Evolutionary conservation across 2,113 vertebrate genomes (phyloP).

Genomic region (Anoura caudifer): DNA sequence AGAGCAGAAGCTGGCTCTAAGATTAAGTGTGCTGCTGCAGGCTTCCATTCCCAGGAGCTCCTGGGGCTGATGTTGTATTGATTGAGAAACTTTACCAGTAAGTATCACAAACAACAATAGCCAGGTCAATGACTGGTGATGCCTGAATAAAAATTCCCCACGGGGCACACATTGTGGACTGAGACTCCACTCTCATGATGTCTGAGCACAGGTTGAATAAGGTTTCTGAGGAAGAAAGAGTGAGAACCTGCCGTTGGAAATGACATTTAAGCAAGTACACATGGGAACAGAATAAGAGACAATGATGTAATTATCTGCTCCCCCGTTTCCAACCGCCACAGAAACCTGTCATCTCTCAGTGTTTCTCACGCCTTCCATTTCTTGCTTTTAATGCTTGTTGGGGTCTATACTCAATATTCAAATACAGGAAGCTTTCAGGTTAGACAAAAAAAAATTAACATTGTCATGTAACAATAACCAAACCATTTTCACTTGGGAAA

Average conservation of each 20-base stretch:
- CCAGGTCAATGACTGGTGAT: conserved; percentile 93
- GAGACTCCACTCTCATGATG: conserved; percentile 82
- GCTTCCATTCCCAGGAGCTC: conserved; percentile 94
- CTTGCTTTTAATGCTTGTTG: conserved; percentile 21
- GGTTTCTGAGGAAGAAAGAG: conserved; percentile 76
- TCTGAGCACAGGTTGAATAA: conserved; percentile 84
- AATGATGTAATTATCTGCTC: conserved; percentile 90
- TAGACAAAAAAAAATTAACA: conserved; percentile 3
- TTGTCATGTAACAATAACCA: not conserved
- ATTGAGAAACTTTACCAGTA: conserved; percentile 98
- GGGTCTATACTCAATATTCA: conserved; percentile 17
- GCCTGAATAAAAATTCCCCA: conserved; percentile 88
- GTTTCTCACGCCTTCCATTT: not conserved
- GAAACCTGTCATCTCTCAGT: conserved; percentile 65
- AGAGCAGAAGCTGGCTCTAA: conserved; percentile 92
- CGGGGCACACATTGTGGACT: conserved; percentile 71
- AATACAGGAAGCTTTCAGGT: not conserved
- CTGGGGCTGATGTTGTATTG: conserved; percentile 93
- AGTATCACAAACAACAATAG: conserved; percentile 98
- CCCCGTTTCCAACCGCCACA: conserved; percentile 68
- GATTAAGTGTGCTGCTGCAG: conserved; percentile 96
- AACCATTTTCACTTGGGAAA: conserved; percentile 41
- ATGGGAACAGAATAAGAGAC: conserved; percentile 87
- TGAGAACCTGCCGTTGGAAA: conserved; percentile 80
- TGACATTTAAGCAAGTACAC: conserved; percentile 95